Evolutionary conservation across 2,797 vertebrate genomes (phyloP).

Genomic region (Acropternis orthonyx): DNA sequence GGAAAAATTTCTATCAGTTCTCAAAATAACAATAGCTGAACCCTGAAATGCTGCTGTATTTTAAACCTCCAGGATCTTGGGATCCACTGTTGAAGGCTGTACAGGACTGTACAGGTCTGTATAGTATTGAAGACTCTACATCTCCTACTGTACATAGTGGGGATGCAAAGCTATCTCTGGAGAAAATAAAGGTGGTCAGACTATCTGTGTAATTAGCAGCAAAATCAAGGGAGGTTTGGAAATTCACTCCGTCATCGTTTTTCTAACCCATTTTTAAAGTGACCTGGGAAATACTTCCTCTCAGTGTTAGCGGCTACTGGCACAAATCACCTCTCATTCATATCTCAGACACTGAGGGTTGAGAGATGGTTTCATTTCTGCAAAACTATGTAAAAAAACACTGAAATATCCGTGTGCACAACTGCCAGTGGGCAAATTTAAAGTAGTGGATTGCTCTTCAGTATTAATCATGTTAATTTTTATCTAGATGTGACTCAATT

Average conservation of each 20-base stretch:
- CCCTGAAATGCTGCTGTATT: background rate
- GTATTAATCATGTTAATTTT: conserved; percentile 60
- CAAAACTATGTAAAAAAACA: background rate
- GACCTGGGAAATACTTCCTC: background rate
- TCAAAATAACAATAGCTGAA: background rate
- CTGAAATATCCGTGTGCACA: background rate
- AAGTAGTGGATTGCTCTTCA: conserved; percentile 49
- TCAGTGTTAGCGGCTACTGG: background rate
- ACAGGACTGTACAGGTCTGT: background rate
- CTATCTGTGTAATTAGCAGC: background rate
- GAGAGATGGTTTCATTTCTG: background rate
- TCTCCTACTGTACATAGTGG: background rate
- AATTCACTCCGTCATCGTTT: background rate
- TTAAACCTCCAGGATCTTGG: background rate
- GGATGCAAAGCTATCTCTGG: background rate
- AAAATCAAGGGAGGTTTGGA: background rate
- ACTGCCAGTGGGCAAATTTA: conserved; percentile 40
- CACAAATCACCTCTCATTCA: background rate
- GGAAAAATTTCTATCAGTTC: background rate
- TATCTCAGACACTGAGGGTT: background rate
- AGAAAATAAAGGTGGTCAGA: background rate
- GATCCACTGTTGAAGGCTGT: background rate
- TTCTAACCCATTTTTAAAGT: background rate
- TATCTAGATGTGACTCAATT: conserved; percentile 52
- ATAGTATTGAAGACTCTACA: background rate